phyloP scores from a whole-genome alignment of 2,888 invertebrate species.

The Margaritifera margaritifera region DNA sequence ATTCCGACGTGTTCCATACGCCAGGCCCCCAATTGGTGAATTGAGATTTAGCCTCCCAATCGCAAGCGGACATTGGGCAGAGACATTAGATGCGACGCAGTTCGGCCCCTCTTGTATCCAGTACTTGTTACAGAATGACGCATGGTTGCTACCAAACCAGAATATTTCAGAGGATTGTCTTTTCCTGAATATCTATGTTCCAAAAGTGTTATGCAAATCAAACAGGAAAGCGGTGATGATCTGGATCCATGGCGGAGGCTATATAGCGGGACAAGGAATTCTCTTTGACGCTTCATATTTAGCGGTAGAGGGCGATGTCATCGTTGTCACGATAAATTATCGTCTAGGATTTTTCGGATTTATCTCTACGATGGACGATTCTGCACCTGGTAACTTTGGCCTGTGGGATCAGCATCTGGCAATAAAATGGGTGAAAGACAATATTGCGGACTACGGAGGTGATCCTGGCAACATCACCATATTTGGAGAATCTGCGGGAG shows the following conservation, averaged over 20 bases:
- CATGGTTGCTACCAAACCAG: conserved; percentile 29
- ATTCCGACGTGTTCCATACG: conserved; percentile 40
- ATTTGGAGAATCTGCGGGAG: conserved; percentile 55
- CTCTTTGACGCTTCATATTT: conserved; percentile 42
- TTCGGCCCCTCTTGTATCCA: conserved; percentile 46
- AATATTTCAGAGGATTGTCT: conserved; percentile 51
- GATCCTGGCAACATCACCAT: conserved; percentile 39
- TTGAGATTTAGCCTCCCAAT: conserved; percentile 34
- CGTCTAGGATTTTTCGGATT: conserved; percentile 53
- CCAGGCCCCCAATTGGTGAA: conserved; percentile 36
- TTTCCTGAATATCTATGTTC: conserved; percentile 46
- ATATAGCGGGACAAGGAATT: conserved; percentile 39
- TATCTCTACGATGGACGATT: conserved; percentile 34
- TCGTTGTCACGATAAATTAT: conserved; percentile 52
- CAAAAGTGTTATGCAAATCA: conserved; percentile 15
- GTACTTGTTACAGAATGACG: conserved; percentile 30
- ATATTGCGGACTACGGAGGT: conserved; percentile 50
- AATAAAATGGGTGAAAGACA: conserved; percentile 49
- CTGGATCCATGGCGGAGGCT: conserved; percentile 56
- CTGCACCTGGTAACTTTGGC: conserved; percentile 44
- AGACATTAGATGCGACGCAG: conserved; percentile 20
- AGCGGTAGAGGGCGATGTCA: conserved; percentile 42
- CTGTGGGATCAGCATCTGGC: conserved; percentile 50
- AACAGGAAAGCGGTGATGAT: conserved; percentile 45
- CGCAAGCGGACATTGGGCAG: conserved; percentile 18